phyloP scores from a whole-genome alignment of 2,113 vertebrate species.

The Galemys pyrenaicus region DNA sequence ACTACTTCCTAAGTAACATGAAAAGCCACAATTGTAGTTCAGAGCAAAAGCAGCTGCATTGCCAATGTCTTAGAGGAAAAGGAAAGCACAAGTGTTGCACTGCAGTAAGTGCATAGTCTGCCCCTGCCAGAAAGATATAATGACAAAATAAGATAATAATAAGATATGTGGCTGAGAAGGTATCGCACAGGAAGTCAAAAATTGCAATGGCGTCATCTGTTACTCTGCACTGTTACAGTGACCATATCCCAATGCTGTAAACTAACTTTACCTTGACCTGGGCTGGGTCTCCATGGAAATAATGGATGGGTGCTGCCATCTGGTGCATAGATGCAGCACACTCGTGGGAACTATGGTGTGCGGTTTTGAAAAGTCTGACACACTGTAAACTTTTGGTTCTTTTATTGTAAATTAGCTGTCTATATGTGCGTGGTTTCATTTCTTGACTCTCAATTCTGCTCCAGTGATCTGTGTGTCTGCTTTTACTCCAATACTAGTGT shows the following conservation, averaged over 20 bases:
- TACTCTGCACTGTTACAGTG: conserved; percentile 84
- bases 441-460: too few species aligned
- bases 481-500: too few species aligned
- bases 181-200: conserved; percentile 81
- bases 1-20: conserved; percentile 86
- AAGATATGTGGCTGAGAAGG: conserved; percentile 85
- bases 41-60: conserved; percentile 84
- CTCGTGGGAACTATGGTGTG: background rate
- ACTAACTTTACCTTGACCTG: conserved; percentile 53
- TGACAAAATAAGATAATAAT: conserved; percentile 84
- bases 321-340: conserved; percentile 39
- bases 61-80: conserved; percentile 80
- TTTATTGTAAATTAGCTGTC: too few species aligned
- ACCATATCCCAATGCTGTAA: conserved; percentile 79
- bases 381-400: too few species aligned
- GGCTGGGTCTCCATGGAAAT: conserved; percentile 42
- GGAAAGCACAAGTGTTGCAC: conserved; percentile 91
- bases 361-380: background rate
- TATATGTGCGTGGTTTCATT: too few species aligned
- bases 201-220: conserved; percentile 80
- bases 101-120: conserved; percentile 89
- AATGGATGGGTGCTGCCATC: conserved; percentile 67
- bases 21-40: conserved; percentile 89
- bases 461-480: too few species aligned
- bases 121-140: conserved; percentile 86